phyloP scores from a whole-genome alignment of 2,113 vertebrate species.

The Oxyruncus cristatus region DNA sequence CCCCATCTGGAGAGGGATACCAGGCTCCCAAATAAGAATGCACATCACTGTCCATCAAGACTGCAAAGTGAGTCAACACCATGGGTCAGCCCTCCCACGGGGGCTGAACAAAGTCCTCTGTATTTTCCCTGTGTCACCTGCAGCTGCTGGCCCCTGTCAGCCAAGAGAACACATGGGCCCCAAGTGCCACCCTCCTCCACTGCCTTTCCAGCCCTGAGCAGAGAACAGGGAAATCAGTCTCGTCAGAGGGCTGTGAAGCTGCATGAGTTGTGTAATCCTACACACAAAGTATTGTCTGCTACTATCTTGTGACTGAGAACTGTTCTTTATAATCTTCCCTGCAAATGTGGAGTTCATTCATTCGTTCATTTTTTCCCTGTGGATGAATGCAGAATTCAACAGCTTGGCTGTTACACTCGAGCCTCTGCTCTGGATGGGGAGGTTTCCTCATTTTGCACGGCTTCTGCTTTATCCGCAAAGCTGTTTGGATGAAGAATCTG shows the following conservation, averaged over 20 bases:
- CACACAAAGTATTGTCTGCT: neutral
- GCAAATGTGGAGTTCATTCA: neutral
- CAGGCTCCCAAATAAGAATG: neutral
- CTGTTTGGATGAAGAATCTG: neutral
- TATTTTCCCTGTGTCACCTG: neutral
- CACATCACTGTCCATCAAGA: neutral
- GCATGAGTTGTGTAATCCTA: neutral
- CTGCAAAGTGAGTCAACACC: accelerated
- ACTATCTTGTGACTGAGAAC: neutral
- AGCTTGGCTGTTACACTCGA: neutral
- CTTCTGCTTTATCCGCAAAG: conserved; percentile 16
- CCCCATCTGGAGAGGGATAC: neutral
- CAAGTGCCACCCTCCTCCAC: accelerated
- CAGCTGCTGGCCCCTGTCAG: neutral
- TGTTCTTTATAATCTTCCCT: neutral
- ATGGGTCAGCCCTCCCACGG: neutral
- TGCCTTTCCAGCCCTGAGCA: neutral
- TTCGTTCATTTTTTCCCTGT: neutral
- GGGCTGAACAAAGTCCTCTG: neutral
- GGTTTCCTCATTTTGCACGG: neutral
- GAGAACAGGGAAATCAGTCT: neutral
- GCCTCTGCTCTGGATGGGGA: neutral
- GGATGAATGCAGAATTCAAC: neutral
- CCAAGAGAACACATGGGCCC: accelerated
- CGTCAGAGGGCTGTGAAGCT: neutral